A percentile compares a stretch with the other conserved stretches of the same genome.
phyloP scores from a whole-genome alignment of 1,140 invertebrate genomes.

The Dinoponera quadriceps region DNA sequence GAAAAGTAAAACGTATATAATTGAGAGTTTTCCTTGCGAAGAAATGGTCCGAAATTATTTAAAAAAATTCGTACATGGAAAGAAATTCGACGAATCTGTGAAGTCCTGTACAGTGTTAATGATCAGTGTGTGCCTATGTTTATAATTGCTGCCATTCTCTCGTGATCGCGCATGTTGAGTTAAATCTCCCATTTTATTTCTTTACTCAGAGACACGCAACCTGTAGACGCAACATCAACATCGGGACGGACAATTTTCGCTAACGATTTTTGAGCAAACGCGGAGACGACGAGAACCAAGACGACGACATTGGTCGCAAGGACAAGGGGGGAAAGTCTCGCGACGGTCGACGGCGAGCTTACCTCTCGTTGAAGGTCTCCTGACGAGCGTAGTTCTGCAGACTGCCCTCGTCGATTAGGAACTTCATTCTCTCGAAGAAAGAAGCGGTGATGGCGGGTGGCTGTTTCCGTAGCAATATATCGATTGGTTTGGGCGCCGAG shows the following conservation, averaged over 20 bases:
- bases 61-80: slow-evolving; percentile 1
- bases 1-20: not conserved
- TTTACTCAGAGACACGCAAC: slow-evolving; percentile 62
- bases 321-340: slow-evolving; percentile 52
- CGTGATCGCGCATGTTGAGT: slow-evolving; percentile 42
- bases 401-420: slow-evolving; percentile 98
- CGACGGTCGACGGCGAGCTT: slow-evolving; percentile 82
- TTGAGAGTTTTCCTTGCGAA: not conserved
- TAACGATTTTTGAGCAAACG: slow-evolving; percentile 41
- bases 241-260: slow-evolving; percentile 80
- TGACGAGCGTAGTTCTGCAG: slow-evolving; percentile 98
- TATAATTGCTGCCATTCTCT: slow-evolving; percentile 45
- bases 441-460: slow-evolving; percentile 98
- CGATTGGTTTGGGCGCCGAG: slow-evolving; percentile 96
- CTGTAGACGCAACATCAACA: slow-evolving; percentile 80
- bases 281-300: slow-evolving; percentile 34
- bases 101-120: slow-evolving; percentile 16
- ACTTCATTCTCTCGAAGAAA: slow-evolving; percentile 99
- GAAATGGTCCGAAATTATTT: not conserved
- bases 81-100: not conserved
- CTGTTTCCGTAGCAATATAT: slow-evolving; percentile 96
- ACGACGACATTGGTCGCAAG: slow-evolving; percentile 55
- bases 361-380: slow-evolving; percentile 99
- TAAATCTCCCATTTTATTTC: slow-evolving; percentile 46
- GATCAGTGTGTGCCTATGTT: slow-evolving; percentile 17